Evolutionary conservation across 2,113 vertebrate genomes (phyloP).

Genomic region (Pachycephala philippinensis): DNA sequence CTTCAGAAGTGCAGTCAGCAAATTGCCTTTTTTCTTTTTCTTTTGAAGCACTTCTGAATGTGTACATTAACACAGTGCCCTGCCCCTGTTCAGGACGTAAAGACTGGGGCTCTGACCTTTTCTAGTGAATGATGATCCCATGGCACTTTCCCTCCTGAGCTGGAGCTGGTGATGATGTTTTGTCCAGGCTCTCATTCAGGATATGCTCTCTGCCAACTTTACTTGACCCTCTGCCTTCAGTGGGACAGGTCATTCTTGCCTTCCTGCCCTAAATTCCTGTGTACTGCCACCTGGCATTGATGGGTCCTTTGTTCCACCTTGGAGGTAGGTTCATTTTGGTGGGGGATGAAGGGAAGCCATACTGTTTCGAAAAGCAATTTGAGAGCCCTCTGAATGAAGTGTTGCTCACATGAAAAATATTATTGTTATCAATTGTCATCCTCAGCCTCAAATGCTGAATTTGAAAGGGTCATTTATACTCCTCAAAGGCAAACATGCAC

Average conservation of each 20-base stretch:
- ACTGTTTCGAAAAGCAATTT: neutral
- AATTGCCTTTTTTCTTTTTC: neutral
- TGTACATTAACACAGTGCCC: neutral
- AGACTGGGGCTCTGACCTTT: neutral
- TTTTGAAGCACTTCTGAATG: neutral
- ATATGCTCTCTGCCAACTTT: neutral
- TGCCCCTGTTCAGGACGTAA: neutral
- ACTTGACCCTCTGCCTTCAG: neutral
- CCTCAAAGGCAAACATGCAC: neutral
- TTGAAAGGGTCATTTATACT: conserved; percentile 9
- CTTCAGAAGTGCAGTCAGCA: neutral
- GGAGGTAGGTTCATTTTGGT: neutral
- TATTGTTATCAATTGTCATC: neutral
- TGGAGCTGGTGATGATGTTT: neutral
- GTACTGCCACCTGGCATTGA: neutral
- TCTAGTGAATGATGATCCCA: neutral
- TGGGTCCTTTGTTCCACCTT: neutral
- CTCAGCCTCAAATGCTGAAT: neutral
- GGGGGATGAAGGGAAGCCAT: neutral
- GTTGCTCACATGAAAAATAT: conserved; percentile 19
- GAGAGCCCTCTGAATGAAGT: neutral
- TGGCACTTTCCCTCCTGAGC: neutral
- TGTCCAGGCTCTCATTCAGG: neutral
- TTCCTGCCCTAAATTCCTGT: neutral
- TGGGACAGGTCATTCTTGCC: neutral